phyloP scores from a whole-genome alignment of 2,888 invertebrate genomes.

The Papilio protenor region DNA sequence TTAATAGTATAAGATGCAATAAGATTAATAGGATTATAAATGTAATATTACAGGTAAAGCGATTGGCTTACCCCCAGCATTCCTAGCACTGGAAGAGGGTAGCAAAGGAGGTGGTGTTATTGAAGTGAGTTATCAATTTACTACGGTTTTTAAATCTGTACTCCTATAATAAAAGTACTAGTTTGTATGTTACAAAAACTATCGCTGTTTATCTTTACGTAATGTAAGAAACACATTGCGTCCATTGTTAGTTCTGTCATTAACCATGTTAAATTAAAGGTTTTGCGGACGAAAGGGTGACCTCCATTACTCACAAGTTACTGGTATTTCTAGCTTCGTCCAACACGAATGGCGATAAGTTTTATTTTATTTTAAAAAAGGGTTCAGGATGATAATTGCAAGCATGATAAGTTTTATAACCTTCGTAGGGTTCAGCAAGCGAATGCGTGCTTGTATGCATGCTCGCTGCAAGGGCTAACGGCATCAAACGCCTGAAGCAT shows the following conservation, averaged over 20 bases:
- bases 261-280: background rate
- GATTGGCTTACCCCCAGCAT: conserved; percentile 95
- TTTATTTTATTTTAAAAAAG: background rate
- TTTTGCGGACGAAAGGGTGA: background rate
- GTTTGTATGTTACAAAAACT: background rate
- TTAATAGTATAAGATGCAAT: background rate
- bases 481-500: conserved; percentile 92
- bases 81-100: conserved; percentile 92
- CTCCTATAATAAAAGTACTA: background rate
- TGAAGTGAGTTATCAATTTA: conserved; percentile 85
- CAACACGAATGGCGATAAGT: background rate
- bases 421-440: conserved; percentile 94
- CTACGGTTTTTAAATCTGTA: background rate
- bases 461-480: conserved; percentile 87
- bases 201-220: background rate
- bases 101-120: conserved; percentile 97
- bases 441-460: conserved; percentile 90
- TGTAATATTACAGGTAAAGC: conserved; percentile 87
- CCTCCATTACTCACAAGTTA: background rate
- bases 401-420: background rate
- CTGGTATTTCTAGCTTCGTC: background rate
- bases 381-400: background rate
- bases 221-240: background rate
- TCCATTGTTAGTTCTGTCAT: background rate
- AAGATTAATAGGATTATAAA: conserved; percentile 5